Conservation (phyloP, 2,797 vertebrate genomes). For the Strix occidentalis region DNA sequence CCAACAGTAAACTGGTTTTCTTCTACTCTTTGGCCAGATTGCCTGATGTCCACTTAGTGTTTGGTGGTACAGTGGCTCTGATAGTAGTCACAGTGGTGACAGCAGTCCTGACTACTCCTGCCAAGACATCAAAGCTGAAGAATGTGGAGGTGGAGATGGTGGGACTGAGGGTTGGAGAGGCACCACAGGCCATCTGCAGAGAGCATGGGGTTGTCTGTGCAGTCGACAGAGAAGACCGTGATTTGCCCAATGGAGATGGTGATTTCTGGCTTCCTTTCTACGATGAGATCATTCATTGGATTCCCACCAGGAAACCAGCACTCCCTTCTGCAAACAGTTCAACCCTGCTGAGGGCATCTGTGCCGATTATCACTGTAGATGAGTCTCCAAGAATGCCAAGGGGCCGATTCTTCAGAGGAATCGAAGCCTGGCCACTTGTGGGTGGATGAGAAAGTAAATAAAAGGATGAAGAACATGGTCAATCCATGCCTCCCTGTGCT, state of each 20-base stretch:
- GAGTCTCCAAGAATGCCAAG: neutral
- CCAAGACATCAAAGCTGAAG: slow-evolving; percentile 3
- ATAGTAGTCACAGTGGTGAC: neutral
- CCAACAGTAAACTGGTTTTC: neutral
- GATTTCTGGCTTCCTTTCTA: slow-evolving; percentile 27
- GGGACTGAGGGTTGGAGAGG: neutral
- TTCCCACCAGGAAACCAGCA: slow-evolving; percentile 28
- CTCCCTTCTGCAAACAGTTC: neutral
- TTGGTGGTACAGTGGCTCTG: neutral
- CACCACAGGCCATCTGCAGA: neutral
- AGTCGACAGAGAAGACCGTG: neutral
- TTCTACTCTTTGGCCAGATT: neutral
- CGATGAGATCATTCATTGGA: slow-evolving; percentile 41
- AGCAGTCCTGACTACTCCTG: neutral
- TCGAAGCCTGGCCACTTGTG: neutral
- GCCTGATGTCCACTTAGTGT: neutral
- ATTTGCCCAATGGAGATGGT: neutral
- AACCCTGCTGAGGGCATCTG: slow-evolving; percentile 65
- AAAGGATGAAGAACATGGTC: neutral
- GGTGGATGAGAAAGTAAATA: neutral
- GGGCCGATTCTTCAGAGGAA: slow-evolving; percentile 11
- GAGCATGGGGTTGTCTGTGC: neutral
- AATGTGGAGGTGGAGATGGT: neutral
- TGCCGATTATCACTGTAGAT: neutral
- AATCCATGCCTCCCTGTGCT: neutral